phyloP scores from a whole-genome alignment of 2,113 vertebrate species.

The Pluvialis apricaria region DNA sequence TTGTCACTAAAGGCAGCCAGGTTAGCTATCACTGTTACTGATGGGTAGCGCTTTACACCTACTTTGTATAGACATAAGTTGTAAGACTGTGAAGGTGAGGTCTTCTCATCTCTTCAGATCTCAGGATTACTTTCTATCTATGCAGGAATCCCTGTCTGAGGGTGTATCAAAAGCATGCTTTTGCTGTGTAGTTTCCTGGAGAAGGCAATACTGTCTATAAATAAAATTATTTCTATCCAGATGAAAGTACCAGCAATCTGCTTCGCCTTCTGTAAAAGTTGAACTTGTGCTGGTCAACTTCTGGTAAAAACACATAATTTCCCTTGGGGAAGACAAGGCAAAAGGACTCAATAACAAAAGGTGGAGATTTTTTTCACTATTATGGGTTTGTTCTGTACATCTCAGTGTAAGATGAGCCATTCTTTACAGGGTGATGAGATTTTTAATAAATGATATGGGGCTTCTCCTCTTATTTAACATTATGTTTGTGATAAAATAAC shows the following conservation, averaged over 20 bases:
- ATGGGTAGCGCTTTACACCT: background rate
- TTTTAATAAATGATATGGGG: background rate
- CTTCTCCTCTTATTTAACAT: background rate
- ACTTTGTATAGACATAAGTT: background rate
- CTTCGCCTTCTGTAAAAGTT: background rate
- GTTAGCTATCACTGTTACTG: background rate
- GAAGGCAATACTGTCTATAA: background rate
- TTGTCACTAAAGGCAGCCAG: background rate
- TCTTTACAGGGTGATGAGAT: background rate
- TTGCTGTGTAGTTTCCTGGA: background rate
- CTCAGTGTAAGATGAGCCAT: background rate
- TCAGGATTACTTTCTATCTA: background rate
- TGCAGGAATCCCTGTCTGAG: background rate
- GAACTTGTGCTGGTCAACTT: background rate
- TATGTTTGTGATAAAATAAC: background rate
- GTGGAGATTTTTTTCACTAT: background rate
- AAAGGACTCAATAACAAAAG: background rate
- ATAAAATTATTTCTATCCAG: background rate
- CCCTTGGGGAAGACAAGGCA: background rate
- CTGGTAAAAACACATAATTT: background rate
- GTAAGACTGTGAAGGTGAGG: background rate
- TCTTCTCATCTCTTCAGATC: background rate
- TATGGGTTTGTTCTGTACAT: background rate
- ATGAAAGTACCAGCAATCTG: background rate
- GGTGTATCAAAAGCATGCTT: background rate